These are phyloP conservation scores for Neelides sp. DNA, from an alignment of 1,140 invertebrate genomes.

Conservation along the genomic window DNA sequence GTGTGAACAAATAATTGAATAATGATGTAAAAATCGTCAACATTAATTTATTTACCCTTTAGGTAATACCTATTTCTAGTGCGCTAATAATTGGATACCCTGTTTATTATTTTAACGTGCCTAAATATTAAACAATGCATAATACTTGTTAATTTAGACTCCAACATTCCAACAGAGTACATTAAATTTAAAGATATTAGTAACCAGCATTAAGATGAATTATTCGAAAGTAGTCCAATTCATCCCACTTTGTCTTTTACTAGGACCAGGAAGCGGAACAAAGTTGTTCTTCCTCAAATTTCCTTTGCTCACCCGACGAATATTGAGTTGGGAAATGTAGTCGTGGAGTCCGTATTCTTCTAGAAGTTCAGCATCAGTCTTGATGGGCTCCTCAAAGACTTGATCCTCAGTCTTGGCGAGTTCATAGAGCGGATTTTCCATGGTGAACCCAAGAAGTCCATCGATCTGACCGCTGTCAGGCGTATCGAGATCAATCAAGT, in stretches of 20 bases:
- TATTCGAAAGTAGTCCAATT: constrained; percentile 23
- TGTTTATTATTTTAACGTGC: no score
- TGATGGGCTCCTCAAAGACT: not conserved
- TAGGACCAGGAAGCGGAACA: not conserved
- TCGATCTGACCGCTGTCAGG: constrained; percentile 17
- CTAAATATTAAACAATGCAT: no score
- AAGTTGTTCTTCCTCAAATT: not conserved
- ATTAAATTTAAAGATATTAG: no score
- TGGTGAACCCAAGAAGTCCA: constrained; percentile 22
- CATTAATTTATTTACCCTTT: no score
- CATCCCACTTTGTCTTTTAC: constrained; percentile 4
- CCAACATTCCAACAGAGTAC: no score
- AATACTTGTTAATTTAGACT: no score
- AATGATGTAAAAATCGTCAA: no score
- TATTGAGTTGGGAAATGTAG: constrained; percentile 25
- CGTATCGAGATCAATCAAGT: constrained; percentile 29
- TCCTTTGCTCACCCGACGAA: constrained; percentile 10
- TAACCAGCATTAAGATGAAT: no score
- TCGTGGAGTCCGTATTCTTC: constrained; percentile 26
- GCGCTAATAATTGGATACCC: no score
- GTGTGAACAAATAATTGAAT: no score
- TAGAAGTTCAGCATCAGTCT: constrained; percentile 25
- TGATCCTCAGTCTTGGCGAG: constrained; percentile 13
- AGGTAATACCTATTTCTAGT: no score
- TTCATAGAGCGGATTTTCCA: constrained; percentile 30